phyloP scores from a whole-genome alignment of 2,888 invertebrate genomes.

The Asteroscopus sphinx region DNA sequence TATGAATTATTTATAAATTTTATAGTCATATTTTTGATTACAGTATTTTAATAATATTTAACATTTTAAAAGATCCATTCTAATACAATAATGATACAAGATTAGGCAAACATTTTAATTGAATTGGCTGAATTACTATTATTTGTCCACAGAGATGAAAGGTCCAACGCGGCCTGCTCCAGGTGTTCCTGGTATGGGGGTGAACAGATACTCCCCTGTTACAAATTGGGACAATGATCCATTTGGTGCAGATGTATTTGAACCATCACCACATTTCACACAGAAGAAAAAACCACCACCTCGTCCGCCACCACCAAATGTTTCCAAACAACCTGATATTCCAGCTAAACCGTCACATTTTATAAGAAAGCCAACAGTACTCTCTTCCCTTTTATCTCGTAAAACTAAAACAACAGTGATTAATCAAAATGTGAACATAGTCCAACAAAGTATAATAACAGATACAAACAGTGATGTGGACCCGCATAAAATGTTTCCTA shows the following conservation, averaged over 20 bases:
- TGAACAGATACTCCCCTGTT: conserved; percentile 87
- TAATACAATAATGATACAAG: too few species aligned
- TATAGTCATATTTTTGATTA: background rate
- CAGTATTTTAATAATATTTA: background rate
- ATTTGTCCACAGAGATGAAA: conserved; percentile 87
- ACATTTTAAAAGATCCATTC: too few species aligned
- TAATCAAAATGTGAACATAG: conserved; percentile 59
- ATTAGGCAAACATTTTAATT: too few species aligned
- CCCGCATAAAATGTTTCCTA: conserved; percentile 80
- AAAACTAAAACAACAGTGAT: conserved; percentile 73
- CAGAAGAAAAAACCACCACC: conserved; percentile 93
- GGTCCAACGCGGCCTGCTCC: conserved; percentile 91
- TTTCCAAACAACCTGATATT: conserved; percentile 79
- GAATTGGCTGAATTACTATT: background rate
- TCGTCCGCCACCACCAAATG: conserved; percentile 92
- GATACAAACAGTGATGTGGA: conserved; percentile 77
- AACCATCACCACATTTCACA: conserved; percentile 76
- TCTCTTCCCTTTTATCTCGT: conserved; percentile 80
- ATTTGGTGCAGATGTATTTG: conserved; percentile 86
- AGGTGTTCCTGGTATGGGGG: conserved; percentile 79
- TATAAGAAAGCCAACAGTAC: conserved; percentile 84
- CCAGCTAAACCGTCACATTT: conserved; percentile 88
- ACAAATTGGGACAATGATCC: conserved; percentile 89
- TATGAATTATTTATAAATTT: conserved; percentile 33
- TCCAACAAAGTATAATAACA: conserved; percentile 61